Evolutionary conservation across 2,888 invertebrate species (phyloP).

Genomic region (Mallateleia sp.): DNA sequence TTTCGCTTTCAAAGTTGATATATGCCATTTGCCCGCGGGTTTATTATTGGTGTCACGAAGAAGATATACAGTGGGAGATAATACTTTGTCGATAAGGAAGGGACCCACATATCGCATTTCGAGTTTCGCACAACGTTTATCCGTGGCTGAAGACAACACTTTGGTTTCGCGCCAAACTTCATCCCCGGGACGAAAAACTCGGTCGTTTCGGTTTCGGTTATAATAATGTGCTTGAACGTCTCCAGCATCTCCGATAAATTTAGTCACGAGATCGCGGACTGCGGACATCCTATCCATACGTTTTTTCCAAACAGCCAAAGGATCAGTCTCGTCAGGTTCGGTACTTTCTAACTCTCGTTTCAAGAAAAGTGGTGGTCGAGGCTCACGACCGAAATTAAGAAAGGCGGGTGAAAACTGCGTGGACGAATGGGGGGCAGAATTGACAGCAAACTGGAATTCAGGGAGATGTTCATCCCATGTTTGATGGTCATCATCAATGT

Average conservation of each 20-base stretch:
- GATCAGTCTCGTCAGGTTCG: neutral
- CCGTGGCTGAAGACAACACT: constrained; percentile 33
- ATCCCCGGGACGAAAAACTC: constrained; percentile 28
- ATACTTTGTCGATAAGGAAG: neutral
- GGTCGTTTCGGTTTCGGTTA: constrained; percentile 30
- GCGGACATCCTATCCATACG: constrained; percentile 17
- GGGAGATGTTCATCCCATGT: constrained; percentile 57
- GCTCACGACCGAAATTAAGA: constrained; percentile 43
- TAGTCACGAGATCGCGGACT: constrained; percentile 21
- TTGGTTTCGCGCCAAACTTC: constrained; percentile 39
- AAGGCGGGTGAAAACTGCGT: constrained; percentile 39
- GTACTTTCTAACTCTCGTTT: neutral
- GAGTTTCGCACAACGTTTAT: constrained; percentile 33
- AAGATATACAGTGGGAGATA: constrained; percentile 24
- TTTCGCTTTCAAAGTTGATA: neutral
- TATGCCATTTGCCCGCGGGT: constrained; percentile 2
- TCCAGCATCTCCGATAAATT: constrained; percentile 18
- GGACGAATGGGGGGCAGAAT: constrained; percentile 53
- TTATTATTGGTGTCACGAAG: neutral
- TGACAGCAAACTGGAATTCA: constrained; percentile 63
- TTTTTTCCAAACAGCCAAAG: constrained; percentile 11
- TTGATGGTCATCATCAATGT: constrained; percentile 35
- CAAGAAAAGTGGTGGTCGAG: constrained; percentile 2
- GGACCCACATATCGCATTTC: constrained; percentile 19
- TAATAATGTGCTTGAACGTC: constrained; percentile 34